These are phyloP conservation scores for Isaurus tuberculatus DNA, from an alignment of 92 coral and sea anemone genomes.

Conservation along the genomic window DNA sequence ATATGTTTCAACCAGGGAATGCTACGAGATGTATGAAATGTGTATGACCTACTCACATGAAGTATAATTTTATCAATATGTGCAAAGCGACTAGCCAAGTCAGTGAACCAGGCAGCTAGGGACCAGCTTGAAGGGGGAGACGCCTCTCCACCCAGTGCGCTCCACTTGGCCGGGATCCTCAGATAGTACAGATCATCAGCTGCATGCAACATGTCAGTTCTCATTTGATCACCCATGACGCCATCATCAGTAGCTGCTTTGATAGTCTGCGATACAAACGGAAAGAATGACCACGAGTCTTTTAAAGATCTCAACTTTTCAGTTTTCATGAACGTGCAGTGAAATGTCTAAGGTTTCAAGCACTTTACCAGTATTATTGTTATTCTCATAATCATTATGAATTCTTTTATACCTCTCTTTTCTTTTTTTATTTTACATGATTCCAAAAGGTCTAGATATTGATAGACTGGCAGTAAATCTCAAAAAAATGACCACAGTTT, in stretches of 20 bases:
- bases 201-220: conserved; percentile 79
- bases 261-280: conserved; percentile 64
- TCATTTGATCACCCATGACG: conserved; percentile 86
- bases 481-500: too few relatives aligned
- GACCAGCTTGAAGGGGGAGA: conserved; percentile 93
- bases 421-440: too few relatives aligned
- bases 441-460: too few relatives aligned
- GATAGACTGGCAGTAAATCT: too few relatives aligned
- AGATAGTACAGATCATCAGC: conserved; percentile 88
- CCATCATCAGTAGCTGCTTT: conserved; percentile 84
- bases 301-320: not conserved
- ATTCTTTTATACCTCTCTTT: too few relatives aligned
- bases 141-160: conserved; percentile 81
- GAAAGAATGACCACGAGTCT: not conserved
- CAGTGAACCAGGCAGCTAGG: conserved; percentile 91
- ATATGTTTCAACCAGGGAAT: too few relatives aligned
- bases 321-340: not conserved
- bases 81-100: conserved; percentile 82
- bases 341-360: too few relatives aligned
- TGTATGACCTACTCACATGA: conserved; percentile 66
- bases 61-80: conserved; percentile 92
- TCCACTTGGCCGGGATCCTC: conserved; percentile 89
- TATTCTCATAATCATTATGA: too few relatives aligned
- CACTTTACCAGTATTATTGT: too few relatives aligned
- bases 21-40: too few relatives aligned